Evolutionary conservation across 1,140 invertebrate species (phyloP), one percentile per base, ranked within the genome.

Genomic region (Cephus cinctus): DNA sequence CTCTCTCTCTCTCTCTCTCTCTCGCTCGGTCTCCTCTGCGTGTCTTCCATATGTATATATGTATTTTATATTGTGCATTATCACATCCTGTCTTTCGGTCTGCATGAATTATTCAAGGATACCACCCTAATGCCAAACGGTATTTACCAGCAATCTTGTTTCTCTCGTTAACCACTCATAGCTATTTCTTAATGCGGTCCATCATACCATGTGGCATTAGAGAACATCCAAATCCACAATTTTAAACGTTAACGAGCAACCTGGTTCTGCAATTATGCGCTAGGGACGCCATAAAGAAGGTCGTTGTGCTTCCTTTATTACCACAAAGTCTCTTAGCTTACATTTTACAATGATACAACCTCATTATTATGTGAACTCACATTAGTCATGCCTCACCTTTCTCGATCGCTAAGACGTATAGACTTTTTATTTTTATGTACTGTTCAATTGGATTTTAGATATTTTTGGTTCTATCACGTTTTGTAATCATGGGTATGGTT

Each of bases 371-470:
- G 52, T 71, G 71, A 75, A 74, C 73, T 72, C 71, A n/a, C n/a
- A n/a, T n/a, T n/a, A n/a, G n/a, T n/a, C n/a, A 66, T 69, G 67
- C 69, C 74, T 77, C 75, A 77, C 75, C 75, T 77, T 77, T 71
- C 65, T 64, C 53, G 57, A 73, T 54, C 67, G 60, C 64, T 69
- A 72, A 72, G 71, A 69, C 63, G 71, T 53, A 44, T 53, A 52
- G 61, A 65, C 65, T 65, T 64, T 71, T 51, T 67, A 57, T 42
- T 15, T 62, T 60, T 63, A 65, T 63, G 57, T 67, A 68, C 67
- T 59, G 50, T 56, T 60, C 19, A 15, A 15, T 68, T 64, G 65
- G 31, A 40, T 45, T 5, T 16, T 51, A 44, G 34, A 21, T n/a
- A 39, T 27, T 44, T 25, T 40, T 9, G 1, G 62, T 27, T 27